phyloP scores from a whole-genome alignment of 2,113 vertebrate genomes.

The Haemorhous mexicanus region DNA sequence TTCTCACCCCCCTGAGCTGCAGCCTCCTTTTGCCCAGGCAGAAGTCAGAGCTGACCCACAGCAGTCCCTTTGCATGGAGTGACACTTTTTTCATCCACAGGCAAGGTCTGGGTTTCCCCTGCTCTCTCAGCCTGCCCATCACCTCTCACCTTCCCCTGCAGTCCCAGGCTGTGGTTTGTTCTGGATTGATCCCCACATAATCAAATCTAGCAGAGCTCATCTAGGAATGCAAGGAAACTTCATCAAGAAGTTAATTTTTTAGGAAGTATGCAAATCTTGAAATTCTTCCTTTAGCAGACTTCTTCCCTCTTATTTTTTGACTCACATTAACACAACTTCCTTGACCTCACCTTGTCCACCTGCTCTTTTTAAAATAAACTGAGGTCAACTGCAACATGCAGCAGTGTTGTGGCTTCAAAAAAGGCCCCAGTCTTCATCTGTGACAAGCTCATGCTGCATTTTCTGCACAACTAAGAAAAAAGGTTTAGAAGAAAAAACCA shows the following conservation, averaged over 20 bases:
- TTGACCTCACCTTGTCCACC: background rate
- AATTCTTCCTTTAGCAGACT: background rate
- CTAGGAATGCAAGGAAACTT: background rate
- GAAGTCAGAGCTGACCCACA: background rate
- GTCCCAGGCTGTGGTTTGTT: accelerated
- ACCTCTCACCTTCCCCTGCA: background rate
- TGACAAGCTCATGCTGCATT: background rate
- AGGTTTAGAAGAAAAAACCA: background rate
- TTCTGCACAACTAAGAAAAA: background rate
- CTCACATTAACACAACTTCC: background rate
- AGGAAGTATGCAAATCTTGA: background rate
- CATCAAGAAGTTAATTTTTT: background rate
- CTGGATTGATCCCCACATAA: background rate
- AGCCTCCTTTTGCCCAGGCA: background rate
- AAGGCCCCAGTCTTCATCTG: background rate
- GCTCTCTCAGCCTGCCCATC: background rate
- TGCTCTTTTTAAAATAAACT: background rate
- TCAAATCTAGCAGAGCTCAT: background rate
- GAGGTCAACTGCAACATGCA: background rate
- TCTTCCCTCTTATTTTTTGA: background rate
- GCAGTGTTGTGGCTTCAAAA: background rate
- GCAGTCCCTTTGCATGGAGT: background rate
- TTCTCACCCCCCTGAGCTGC: background rate
- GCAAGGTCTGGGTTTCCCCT: background rate
- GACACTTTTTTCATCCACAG: background rate